Base-by-base conservation (phyloP, 2,888 invertebrate genomes). In the Ashinkailepas kermadecensis region DNA sequence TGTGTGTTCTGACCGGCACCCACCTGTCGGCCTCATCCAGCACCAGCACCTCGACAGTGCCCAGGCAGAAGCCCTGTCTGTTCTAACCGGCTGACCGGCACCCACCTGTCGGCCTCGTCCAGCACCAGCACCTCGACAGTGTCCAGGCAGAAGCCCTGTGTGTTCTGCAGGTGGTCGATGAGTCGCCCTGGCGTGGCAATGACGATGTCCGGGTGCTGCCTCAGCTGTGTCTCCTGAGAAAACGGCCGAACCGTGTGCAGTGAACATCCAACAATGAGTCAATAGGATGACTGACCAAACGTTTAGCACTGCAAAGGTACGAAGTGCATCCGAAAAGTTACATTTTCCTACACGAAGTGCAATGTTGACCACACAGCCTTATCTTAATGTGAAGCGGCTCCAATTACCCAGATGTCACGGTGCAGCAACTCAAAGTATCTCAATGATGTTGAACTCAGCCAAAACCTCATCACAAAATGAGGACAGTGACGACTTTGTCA, bases 101-200 rank as follows among this genome's bases (percentile, higher is more conserved):
- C 67, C 13, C 25, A 67, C 90, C 91, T 89, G 87, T 94, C 93
- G 74, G 93, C 93, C 88, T 94, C 93, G 86, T 94, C 94, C 80
- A 94, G 87, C 84, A 94, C 92, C 58, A 94, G 87, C 81, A 97
- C 93, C 90, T 99, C 99, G 83, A 99, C 95, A 81, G 92, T 93
- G 86, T 94, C 93, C 81, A 99, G 90, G 39, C 91, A 91, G 88
- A 99, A 99, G 12, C 93, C 94, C 0, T 97, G 97, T 0, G 98
- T 95, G 88, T 98, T 98, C 87, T 95, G 92, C 80, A 99, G 91
- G 89, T 99, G 99, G 89, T 99, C 99, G 84, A 99, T 97, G 67
- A 99, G 91, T 85, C 99, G 92, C 82, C 99, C 99, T 0, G 99
- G 99, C 0, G 99, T 99, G 0, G 99, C 99, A 86, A 99, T 97